These are phyloP conservation scores for Myiagra hebetior DNA, from an alignment of 2,113 vertebrate species.

Conservation along the genomic window DNA sequence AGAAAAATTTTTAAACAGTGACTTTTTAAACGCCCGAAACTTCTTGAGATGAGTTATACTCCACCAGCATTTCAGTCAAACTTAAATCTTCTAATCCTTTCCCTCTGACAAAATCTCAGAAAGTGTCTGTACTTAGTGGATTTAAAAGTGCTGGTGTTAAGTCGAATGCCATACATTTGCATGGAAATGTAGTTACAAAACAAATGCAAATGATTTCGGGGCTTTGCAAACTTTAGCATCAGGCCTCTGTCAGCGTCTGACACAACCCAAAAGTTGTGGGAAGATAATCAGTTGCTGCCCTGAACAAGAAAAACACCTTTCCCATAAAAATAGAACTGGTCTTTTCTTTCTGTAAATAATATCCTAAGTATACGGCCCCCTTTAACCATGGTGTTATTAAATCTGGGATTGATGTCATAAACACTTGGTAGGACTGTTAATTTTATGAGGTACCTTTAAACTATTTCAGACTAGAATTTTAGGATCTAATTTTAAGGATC, in stretches of 20 bases:
- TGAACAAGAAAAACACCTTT: background rate
- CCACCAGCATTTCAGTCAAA: background rate
- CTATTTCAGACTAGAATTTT: background rate
- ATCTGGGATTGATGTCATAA: slow-evolving; percentile 19
- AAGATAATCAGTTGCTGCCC: background rate
- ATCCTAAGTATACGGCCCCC: background rate
- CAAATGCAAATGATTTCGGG: slow-evolving; percentile 40
- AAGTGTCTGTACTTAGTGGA: slow-evolving; percentile 26
- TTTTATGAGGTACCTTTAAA: slow-evolving; percentile 13
- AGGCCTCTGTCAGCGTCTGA: background rate
- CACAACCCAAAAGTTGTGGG: background rate
- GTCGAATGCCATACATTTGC: background rate
- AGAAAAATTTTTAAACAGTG: background rate
- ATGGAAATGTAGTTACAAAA: slow-evolving; percentile 54
- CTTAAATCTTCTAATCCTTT: slow-evolving; percentile 42
- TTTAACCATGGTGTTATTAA: background rate
- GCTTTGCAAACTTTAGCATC: background rate
- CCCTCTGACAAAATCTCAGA: slow-evolving; percentile 9
- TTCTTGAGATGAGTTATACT: background rate
- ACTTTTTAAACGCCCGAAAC: background rate
- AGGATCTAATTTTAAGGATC: background rate
- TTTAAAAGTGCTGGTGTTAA: slow-evolving; percentile 42
- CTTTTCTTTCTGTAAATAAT: slow-evolving; percentile 18
- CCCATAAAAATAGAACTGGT: background rate
- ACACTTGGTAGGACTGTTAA: slow-evolving; percentile 15